These are phyloP conservation scores for Grantiella picta DNA, from an alignment of 2,113 vertebrate species.

Conservation along the genomic window DNA sequence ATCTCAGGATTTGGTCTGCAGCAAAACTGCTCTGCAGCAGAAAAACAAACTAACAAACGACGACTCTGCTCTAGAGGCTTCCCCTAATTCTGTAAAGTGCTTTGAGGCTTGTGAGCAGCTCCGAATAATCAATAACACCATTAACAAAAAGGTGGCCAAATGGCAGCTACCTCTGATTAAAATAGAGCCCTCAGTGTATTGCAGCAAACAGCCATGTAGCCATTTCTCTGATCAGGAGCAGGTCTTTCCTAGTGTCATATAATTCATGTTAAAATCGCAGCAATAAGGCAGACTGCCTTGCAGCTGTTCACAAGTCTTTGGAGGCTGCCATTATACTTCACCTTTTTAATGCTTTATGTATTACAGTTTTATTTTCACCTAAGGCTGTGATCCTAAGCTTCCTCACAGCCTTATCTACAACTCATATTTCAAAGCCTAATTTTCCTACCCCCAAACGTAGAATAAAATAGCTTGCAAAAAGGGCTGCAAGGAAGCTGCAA, in stretches of 20 bases:
- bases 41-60: slow-evolving; percentile 12
- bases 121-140: slow-evolving; percentile 14
- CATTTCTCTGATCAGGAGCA: not conserved
- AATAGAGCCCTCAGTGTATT: not conserved
- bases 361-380: slow-evolving; percentile 64
- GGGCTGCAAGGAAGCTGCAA: slow-evolving; percentile 49
- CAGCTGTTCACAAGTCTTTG: slow-evolving; percentile 52
- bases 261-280: slow-evolving; percentile 48
- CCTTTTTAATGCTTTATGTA: slow-evolving; percentile 64
- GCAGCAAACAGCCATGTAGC: not conserved
- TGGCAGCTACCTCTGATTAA: slow-evolving; percentile 39
- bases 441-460: slow-evolving; percentile 49
- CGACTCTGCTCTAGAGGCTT: slow-evolving; percentile 21
- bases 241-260: slow-evolving; percentile 21
- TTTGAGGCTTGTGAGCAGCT: not conserved
- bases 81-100: slow-evolving; percentile 46
- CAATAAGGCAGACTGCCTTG: slow-evolving; percentile 55
- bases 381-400: slow-evolving; percentile 61
- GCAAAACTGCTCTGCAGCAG: not conserved
- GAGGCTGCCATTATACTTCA: slow-evolving; percentile 48
- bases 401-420: slow-evolving; percentile 54
- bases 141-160: slow-evolving; percentile 39
- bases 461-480: slow-evolving; percentile 59
- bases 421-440: slow-evolving; percentile 64
- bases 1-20: not conserved